Conservation (phyloP, 2,113 vertebrate species). For the Chionis minor region DNA sequence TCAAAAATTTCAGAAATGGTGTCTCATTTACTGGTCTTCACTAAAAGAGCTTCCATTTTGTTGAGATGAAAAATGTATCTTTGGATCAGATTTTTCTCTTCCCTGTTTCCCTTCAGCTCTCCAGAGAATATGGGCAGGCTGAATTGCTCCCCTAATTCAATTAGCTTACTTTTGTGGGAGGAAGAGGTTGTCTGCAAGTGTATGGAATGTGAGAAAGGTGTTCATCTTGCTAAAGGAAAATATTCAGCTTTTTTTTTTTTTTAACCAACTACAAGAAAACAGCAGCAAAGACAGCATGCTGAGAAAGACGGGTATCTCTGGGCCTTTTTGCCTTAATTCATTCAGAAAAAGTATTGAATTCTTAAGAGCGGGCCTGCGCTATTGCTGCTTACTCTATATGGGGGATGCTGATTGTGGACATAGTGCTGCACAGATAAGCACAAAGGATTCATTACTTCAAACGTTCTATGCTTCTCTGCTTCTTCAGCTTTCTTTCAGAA, state of each 20-base stretch:
- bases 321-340: neutral
- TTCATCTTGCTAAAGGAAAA: neutral
- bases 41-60: neutral
- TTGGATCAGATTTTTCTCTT: neutral
- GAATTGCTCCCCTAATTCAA: neutral
- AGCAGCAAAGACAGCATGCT: neutral
- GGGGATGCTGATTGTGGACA: neutral
- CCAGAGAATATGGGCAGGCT: neutral
- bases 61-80: neutral
- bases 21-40: neutral
- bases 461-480: neutral
- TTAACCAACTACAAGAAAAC: neutral
- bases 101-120: neutral
- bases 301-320: neutral
- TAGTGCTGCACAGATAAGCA: neutral
- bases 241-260: neutral
- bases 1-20: neutral
- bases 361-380: neutral
- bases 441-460: neutral
- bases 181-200: neutral
- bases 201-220: neutral
- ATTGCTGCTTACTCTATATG: neutral
- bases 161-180: neutral
- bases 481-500: neutral
- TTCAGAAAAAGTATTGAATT: neutral